Evolutionary conservation across 2,888 invertebrate genomes (phyloP), one percentile per base, ranked within the genome.

Genomic region (Sphinx pinastri): DNA sequence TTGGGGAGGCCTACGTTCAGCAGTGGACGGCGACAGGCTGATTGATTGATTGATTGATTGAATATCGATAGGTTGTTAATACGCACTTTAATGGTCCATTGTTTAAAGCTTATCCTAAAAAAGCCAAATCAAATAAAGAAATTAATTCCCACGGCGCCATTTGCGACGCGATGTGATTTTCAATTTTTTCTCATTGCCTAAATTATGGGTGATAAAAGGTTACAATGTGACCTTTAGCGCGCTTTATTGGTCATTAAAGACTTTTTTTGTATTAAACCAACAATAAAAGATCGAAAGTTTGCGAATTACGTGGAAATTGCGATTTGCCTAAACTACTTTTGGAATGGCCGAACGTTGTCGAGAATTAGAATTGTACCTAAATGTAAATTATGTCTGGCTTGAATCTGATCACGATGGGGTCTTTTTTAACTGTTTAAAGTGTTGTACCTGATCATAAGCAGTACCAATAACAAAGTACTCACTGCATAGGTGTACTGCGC

Each of bases 271-370:
- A 63, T 63, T 63, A 63, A 63, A 49, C 63, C 63, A 49, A 63
- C 63, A 63, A 49, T 63, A 63, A 63, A 63, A 63, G 47, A 63
- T 63, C 63, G 63, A 63, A 63, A 63, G 63, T 63, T 63, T 19
- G 12, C 49, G 63, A 63, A 63, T 63, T 63, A 63, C 63, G 63
- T 63, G 63, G 63, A 63, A 63, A 63, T 63, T 49, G 63, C 47
- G 47, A 63, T 47, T 63, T 49, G 5, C 49, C 12, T 25, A 63
- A 63, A 63, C 63, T 63, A 63, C 63, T 63, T 63, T 7, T 63
- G 25, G 63, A 63, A 63, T 63, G 16, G 63, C 16, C 49, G 63
- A 11, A 47, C 19, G 12, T 63, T 49, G 63, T 63, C 13, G 7
- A 19, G 63, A 63, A 49, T 63, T 60, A 47, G 47, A 60, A 60